phyloP scores from a whole-genome alignment of 2,888 invertebrate genomes.

The Ophonus ardosiacus region DNA sequence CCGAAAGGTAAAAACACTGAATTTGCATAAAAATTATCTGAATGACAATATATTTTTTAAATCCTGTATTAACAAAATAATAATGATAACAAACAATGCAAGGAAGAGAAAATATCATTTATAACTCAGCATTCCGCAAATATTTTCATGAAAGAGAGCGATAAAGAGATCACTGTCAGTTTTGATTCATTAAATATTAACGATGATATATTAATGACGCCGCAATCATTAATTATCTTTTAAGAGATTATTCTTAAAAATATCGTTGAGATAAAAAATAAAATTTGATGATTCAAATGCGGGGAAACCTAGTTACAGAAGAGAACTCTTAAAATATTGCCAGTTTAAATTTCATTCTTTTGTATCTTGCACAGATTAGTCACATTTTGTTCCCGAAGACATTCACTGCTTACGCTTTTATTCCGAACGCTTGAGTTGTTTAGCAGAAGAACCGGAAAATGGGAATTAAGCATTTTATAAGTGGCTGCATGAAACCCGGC shows the following conservation, averaged over 20 bases:
- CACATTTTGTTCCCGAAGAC: conserved; percentile 54
- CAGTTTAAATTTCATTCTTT: conserved; percentile 50
- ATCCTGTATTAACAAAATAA: background rate
- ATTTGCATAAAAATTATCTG: too few relatives aligned
- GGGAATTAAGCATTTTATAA: conserved; percentile 53
- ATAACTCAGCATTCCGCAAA: conserved; percentile 15
- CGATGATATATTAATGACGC: conserved; percentile 44
- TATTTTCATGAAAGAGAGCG: conserved; percentile 38
- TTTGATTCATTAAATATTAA: conserved; percentile 48
- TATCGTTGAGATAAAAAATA: conserved; percentile 41
- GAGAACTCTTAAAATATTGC: conserved; percentile 27
- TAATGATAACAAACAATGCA: background rate
- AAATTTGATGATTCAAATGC: conserved; percentile 4
- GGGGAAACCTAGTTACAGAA: background rate
- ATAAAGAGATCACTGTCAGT: conserved; percentile 43
- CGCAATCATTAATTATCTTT: conserved; percentile 45
- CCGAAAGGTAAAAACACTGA: too few relatives aligned
- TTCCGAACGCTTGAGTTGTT: conserved; percentile 42
- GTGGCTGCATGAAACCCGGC: conserved; percentile 16
- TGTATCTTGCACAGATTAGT: conserved; percentile 55
- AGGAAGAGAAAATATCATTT: conserved; percentile 24
- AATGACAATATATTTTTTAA: too few relatives aligned
- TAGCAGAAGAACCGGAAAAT: conserved; percentile 51
- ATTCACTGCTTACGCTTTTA: conserved; percentile 40
- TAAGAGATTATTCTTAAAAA: conserved; percentile 34